Evolutionary conservation across 2,888 invertebrate genomes (phyloP).

Genomic region (Orchesella flavescens): DNA sequence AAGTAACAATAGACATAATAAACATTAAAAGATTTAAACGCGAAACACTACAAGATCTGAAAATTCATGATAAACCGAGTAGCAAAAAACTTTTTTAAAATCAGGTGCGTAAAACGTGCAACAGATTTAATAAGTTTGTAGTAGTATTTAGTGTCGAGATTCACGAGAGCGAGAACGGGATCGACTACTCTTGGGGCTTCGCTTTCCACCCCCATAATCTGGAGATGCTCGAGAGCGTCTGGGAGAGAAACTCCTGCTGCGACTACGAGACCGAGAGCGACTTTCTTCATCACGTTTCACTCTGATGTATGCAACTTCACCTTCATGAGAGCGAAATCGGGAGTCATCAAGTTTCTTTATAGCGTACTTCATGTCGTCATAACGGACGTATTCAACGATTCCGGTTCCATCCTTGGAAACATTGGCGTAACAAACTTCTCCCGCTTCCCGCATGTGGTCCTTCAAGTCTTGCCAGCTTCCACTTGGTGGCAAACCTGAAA

Average conservation of each 20-base stretch:
- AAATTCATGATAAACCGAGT: not conserved
- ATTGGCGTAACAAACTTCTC: slow-evolving; percentile 61
- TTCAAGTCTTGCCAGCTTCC: slow-evolving; percentile 61
- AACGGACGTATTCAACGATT: slow-evolving; percentile 54
- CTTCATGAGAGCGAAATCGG: slow-evolving; percentile 42
- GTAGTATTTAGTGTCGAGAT: slow-evolving; percentile 52
- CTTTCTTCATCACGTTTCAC: slow-evolving; percentile 43
- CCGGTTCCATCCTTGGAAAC: slow-evolving; percentile 57
- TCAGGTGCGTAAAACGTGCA: not conserved
- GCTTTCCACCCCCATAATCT: slow-evolving; percentile 38
- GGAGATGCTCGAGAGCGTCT: slow-evolving; percentile 44
- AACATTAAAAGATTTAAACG: too few species aligned
- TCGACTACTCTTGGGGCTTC: slow-evolving; percentile 45
- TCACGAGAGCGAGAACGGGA: slow-evolving; percentile 56
- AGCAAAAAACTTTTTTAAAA: not conserved
- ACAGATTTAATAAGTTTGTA: not conserved
- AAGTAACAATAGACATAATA: too few species aligned
- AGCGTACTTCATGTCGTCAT: slow-evolving; percentile 61
- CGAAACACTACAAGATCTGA: not conserved
- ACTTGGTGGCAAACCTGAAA: slow-evolving; percentile 45
- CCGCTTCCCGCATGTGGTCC: slow-evolving; percentile 61
- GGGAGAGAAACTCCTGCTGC: slow-evolving; percentile 51
- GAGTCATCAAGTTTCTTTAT: slow-evolving; percentile 59
- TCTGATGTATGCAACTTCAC: slow-evolving; percentile 43
- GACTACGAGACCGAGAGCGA: slow-evolving; percentile 51